Evolutionary conservation across 2,113 vertebrate genomes (phyloP), one percentile per base, ranked within the genome.

Genomic region (Sciurus niger): DNA sequence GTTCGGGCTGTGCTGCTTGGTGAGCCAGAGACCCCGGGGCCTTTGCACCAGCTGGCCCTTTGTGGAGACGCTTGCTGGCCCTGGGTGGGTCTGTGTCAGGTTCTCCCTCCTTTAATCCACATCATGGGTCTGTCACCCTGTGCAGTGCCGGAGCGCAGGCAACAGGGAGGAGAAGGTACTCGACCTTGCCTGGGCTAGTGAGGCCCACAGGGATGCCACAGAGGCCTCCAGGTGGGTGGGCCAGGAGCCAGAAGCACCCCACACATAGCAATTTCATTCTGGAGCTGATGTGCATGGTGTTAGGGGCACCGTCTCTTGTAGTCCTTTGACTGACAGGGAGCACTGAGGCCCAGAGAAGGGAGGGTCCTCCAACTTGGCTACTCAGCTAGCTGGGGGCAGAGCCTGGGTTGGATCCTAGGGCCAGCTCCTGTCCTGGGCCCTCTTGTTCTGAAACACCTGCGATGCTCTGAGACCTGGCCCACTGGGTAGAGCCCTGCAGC

Each of bases 1-100:
- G 17, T 2, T 10, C 40, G 2, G 2, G 0, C 28, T 2, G 2
- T 8, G 72, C 37, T 17, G 79, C 0, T 22, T 9, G 24, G 8
- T 4, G 24, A 17, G 88, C 25, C 72, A 0, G 25, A 25, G 46
- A 48, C 48, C 5, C 5, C 25, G 1, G 34, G 37, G 8, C 37
- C 67, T 34, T 18, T 30, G 22, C 3, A 51, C 40, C 11, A 0
- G 13, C 1, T 1, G 1, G 8, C 78, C 14, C 58, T 30, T 51
- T 16, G 7, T 40, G 43, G 80, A 6, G 16, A 43, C 6, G 4
- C 24, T 9, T 37, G 16, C 16, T 18, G 0, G 34, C 63, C 37
- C 28, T 72, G 9, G 20, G 37, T 1, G 32, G 24, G 53, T 46
- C 32, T 22, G 32, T 32, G 3, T 12, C 53, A 30, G 25, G 18